Percentiles rank a stretch among this genome's conserved stretches.
phyloP scores from a whole-genome alignment of 2,888 invertebrate genomes.

The Plebejus anna region DNA sequence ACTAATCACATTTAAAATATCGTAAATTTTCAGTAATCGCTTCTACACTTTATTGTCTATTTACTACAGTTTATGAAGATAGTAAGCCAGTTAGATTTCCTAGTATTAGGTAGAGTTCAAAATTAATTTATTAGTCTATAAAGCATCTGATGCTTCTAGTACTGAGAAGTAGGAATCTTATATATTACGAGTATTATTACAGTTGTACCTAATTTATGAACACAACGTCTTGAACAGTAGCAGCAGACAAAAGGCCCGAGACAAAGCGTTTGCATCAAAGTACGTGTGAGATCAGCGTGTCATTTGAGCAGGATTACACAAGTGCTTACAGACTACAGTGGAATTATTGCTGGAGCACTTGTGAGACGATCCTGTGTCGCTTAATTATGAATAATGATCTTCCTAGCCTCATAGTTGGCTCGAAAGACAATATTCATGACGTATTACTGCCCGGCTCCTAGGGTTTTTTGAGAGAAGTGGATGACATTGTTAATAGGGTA shows the following conservation, averaged over 20 bases:
- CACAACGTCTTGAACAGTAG: slow-evolving; percentile 12
- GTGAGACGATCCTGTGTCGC: not conserved
- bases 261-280: slow-evolving; percentile 19
- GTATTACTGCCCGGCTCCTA: not conserved
- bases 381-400: slow-evolving; percentile 6
- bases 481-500: too few relatives aligned
- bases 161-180: not conserved
- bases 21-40: too few relatives aligned
- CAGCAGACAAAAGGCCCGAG: slow-evolving; percentile 15
- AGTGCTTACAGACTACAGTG: slow-evolving; percentile 1
- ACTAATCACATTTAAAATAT: too few relatives aligned
- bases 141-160: not conserved
- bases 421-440: not conserved
- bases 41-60: too few relatives aligned
- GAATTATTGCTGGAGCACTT: not conserved
- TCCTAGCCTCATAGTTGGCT: not conserved
- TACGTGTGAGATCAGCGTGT: slow-evolving; percentile 13
- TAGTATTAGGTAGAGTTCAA: too few relatives aligned
- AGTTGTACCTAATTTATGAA: slow-evolving; percentile 6
- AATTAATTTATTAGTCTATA: too few relatives aligned
- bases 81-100: too few relatives aligned
- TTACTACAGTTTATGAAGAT: too few relatives aligned
- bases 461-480: too few relatives aligned
- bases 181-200: not conserved
- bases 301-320: slow-evolving; percentile 3